phyloP scores from a whole-genome alignment of 64 coral and sea anemone genomes.

The Astreopora myriophthalma region DNA sequence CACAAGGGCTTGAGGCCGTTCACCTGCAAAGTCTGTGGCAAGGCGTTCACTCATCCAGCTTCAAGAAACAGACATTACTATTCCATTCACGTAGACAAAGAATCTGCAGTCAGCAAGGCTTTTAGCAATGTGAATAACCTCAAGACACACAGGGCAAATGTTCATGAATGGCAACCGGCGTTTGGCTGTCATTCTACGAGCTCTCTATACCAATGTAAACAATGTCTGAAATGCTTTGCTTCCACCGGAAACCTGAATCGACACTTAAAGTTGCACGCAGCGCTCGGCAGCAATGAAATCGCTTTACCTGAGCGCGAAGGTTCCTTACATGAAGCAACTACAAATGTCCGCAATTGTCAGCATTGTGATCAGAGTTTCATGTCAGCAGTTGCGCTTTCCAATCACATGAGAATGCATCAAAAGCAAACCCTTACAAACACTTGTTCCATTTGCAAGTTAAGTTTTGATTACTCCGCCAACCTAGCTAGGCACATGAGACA shows the following conservation, averaged over 20 bases:
- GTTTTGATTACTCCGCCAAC: background rate
- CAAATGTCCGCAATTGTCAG: background rate
- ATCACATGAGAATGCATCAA: background rate
- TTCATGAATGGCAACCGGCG: background rate
- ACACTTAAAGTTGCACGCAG: background rate
- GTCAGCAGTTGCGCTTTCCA: background rate
- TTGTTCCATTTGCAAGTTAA: background rate
- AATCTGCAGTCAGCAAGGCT: background rate
- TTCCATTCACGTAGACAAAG: background rate
- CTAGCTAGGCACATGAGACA: background rate
- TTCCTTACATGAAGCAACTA: background rate
- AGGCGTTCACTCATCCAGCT: background rate
- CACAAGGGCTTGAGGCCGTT: conserved; percentile 26
- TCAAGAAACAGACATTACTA: background rate
- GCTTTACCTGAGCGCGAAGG: background rate
- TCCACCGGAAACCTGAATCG: background rate
- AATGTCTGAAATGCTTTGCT: background rate
- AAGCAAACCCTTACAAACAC: background rate
- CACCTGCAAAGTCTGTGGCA: conserved; percentile 3
- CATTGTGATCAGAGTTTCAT: background rate
- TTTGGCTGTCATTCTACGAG: background rate
- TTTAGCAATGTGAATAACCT: background rate
- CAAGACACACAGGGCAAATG: background rate
- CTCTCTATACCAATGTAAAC: background rate
- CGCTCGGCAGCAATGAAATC: background rate